These are phyloP conservation scores for Turdus rufiventris DNA, from an alignment of 2,113 vertebrate species.

Conservation along the genomic window DNA sequence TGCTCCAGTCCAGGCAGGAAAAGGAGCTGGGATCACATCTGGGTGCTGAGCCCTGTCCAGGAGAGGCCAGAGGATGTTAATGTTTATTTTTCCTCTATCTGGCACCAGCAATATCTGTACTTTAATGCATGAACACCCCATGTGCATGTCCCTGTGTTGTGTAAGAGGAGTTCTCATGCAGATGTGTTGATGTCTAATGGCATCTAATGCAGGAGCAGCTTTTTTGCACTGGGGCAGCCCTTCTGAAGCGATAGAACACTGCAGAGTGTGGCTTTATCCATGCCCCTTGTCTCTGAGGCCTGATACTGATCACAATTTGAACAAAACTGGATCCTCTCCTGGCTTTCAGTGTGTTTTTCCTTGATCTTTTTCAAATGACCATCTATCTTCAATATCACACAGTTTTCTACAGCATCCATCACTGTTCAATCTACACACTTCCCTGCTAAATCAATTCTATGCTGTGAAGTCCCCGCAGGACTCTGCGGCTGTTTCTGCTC, in stretches of 20 bases:
- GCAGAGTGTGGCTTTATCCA: neutral
- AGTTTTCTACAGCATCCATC: conserved; percentile 40
- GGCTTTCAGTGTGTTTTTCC: conserved; percentile 10
- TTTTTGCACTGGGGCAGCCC: neutral
- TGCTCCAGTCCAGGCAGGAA: neutral
- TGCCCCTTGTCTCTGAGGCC: neutral
- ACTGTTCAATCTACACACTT: conserved; percentile 37
- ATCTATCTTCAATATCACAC: conserved; percentile 30
- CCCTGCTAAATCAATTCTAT: conserved; percentile 45
- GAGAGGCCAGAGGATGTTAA: neutral
- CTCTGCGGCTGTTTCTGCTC: conserved; percentile 46
- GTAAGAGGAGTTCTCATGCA: neutral
- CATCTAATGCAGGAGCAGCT: neutral
- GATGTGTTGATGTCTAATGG: neutral
- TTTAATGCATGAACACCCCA: neutral
- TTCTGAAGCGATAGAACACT: neutral
- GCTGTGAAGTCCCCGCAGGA: conserved; percentile 22
- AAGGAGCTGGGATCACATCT: neutral
- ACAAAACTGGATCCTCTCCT: conserved; percentile 5
- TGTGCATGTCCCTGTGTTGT: rapidly evolving
- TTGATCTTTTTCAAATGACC: conserved; percentile 38
- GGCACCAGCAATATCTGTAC: neutral
- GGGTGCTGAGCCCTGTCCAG: rapidly evolving
- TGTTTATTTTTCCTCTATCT: neutral
- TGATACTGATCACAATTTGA: neutral